A percentile compares a stretch with the other conserved stretches of the same genome.
phyloP scores from a whole-genome alignment of 2,797 vertebrate genomes.

The Typhlichthys subterraneus region DNA sequence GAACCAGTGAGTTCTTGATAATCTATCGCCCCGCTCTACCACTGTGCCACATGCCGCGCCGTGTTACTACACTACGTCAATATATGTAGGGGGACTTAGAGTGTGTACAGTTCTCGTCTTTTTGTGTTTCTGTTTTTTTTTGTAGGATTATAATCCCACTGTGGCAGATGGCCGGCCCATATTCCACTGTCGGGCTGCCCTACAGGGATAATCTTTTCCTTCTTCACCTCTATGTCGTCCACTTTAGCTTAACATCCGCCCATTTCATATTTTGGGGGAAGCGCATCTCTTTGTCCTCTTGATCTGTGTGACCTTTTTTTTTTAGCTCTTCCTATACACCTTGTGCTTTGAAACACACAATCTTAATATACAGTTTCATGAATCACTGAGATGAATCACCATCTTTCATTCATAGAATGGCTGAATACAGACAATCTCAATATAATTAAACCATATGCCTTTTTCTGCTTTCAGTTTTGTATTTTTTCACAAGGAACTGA shows the following conservation, averaged over 20 bases:
- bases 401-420: neutral
- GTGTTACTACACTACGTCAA: neutral
- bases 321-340: neutral
- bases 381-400: too few relatives aligned
- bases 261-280: constrained; percentile 8
- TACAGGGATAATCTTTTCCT: constrained; percentile 59
- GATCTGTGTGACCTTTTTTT: neutral
- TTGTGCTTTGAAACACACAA: neutral
- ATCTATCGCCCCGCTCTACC: neutral
- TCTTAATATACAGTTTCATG: too few relatives aligned
- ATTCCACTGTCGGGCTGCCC: constrained; percentile 61
- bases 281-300: constrained; percentile 21
- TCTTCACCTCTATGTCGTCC: constrained; percentile 41
- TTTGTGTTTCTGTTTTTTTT: constrained; percentile 34
- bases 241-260: constrained; percentile 24
- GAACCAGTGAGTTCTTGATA: too few relatives aligned
- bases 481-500: constrained; percentile 13
- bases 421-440: constrained; percentile 21
- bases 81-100: neutral
- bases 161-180: constrained; percentile 66
- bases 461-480: constrained; percentile 32
- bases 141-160: constrained; percentile 61
- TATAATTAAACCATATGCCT: constrained; percentile 21
- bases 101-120: constrained; percentile 11
- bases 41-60: neutral